These are phyloP conservation scores for Sylvia borin DNA, from an alignment of 2,797 vertebrate species.

Conservation along the genomic window DNA sequence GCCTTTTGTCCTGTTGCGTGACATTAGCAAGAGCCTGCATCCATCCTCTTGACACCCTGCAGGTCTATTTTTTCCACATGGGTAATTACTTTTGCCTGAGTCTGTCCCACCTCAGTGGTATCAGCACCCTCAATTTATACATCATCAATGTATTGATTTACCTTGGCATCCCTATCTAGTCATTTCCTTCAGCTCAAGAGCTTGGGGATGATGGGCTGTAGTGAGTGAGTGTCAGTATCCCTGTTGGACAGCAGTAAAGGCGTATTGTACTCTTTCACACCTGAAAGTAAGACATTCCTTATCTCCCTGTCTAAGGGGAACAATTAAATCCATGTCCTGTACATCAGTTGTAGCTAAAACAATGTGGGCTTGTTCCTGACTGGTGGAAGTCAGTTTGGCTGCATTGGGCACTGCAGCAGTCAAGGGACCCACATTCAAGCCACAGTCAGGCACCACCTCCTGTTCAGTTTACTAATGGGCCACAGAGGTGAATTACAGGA, in stretches of 20 bases:
- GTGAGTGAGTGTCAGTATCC: not conserved
- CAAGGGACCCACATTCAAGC: fast-evolving
- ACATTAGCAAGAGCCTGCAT: not conserved
- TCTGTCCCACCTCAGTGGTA: not conserved
- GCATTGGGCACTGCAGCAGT: fast-evolving
- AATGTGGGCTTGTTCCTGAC: not conserved
- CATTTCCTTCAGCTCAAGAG: not conserved
- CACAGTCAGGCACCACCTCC: too few relatives aligned
- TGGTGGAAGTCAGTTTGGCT: not conserved
- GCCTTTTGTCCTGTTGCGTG: fast-evolving
- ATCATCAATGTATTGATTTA: not conserved
- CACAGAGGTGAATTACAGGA: too few relatives aligned
- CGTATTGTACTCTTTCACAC: fast-evolving
- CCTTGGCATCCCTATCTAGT: too few relatives aligned
- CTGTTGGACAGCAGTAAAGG: not conserved
- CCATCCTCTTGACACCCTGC: not conserved
- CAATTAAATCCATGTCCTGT: not conserved
- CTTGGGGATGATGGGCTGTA: fast-evolving
- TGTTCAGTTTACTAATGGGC: fast-evolving
- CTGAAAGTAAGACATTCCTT: not conserved
- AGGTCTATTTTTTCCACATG: not conserved
- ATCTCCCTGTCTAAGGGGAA: not conserved
- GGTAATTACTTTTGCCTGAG: not conserved
- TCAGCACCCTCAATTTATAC: not conserved
- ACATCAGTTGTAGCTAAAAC: not conserved